Evolutionary conservation across 2,888 invertebrate genomes (phyloP).

Genomic region (Sycophila texana): DNA sequence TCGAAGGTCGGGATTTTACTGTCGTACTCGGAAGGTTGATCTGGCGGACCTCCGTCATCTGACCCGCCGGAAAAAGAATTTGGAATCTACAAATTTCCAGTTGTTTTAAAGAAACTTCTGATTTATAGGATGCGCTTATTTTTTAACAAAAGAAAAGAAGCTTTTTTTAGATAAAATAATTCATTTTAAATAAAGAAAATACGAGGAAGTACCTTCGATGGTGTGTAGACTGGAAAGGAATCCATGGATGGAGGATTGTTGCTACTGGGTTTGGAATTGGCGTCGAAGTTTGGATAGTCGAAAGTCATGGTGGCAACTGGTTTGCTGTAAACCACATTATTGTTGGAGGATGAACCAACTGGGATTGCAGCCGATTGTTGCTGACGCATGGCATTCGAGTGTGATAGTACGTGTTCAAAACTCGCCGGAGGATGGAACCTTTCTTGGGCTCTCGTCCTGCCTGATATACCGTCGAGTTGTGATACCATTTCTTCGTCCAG

Average conservation of each 20-base stretch:
- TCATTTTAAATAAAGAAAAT: neutral
- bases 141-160: too few relatives aligned
- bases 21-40: constrained; percentile 32
- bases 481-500: constrained; percentile 65
- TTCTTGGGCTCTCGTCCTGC: constrained; percentile 64
- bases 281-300: constrained; percentile 60
- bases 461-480: constrained; percentile 58
- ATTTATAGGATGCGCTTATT: neutral
- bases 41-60: neutral
- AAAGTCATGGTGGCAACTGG: constrained; percentile 59
- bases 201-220: constrained; percentile 24
- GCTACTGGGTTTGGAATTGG: constrained; percentile 33
- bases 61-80: neutral
- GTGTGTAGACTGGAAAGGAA: constrained; percentile 15
- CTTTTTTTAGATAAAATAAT: too few relatives aligned
- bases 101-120: neutral
- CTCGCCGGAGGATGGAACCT: constrained; percentile 69
- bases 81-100: constrained; percentile 12
- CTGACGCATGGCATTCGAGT: constrained; percentile 52
- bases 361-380: constrained; percentile 14
- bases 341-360: neutral
- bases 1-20: constrained; percentile 41
- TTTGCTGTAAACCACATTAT: constrained; percentile 57
- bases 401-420: constrained; percentile 61
- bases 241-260: constrained; percentile 38